These are phyloP conservation scores for Halcyon malimbica DNA, from an alignment of 2,113 vertebrate genomes.

Conservation along the genomic window DNA sequence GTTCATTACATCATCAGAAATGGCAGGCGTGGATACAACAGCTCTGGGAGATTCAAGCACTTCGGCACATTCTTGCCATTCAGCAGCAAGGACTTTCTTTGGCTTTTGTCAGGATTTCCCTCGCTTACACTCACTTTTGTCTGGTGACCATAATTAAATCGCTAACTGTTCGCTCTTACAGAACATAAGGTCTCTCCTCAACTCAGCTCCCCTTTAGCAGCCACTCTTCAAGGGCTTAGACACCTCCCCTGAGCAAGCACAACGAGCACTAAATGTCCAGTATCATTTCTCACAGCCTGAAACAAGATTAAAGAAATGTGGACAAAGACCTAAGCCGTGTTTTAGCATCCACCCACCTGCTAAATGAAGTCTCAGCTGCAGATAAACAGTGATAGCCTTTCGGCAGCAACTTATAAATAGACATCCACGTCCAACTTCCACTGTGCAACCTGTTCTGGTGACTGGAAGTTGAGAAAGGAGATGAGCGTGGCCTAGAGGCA, in stretches of 20 bases:
- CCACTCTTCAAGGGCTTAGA: background rate
- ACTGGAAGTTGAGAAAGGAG: background rate
- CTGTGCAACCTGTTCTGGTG: background rate
- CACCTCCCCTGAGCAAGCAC: background rate
- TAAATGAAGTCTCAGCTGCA: background rate
- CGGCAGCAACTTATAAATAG: background rate
- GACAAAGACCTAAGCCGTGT: background rate
- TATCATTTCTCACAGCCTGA: background rate
- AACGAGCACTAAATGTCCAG: background rate
- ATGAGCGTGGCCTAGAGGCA: background rate
- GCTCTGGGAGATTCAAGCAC: background rate
- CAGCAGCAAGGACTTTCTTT: background rate
- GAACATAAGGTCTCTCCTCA: background rate
- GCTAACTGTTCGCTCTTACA: background rate
- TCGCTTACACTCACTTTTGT: background rate
- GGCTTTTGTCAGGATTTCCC: background rate
- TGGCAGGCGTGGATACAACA: background rate
- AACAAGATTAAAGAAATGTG: background rate
- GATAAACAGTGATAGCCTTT: background rate
- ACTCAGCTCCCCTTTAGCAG: background rate
- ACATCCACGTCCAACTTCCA: background rate
- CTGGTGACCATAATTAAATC: background rate
- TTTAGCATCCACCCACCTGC: background rate
- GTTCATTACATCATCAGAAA: background rate
- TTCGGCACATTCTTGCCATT: background rate